Conservation (phyloP, 2,113 vertebrate species). For the Odocoileus hemionus region DNA sequence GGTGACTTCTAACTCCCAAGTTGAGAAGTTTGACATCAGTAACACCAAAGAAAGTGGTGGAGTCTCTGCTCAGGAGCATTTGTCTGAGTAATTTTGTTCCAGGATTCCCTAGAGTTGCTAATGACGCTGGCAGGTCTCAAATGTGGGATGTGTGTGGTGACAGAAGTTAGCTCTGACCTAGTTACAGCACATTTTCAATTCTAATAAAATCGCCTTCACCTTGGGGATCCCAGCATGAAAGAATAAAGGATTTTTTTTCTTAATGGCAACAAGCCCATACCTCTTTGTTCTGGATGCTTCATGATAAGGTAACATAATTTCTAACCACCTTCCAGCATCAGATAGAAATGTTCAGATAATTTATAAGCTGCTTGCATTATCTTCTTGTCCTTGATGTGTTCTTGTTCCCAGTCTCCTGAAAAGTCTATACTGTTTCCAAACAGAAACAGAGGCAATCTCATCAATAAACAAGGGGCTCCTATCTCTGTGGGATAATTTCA, state of each 20-base stretch:
- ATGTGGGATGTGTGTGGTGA: neutral
- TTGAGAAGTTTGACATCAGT: neutral
- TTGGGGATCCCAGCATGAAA: neutral
- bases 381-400: neutral
- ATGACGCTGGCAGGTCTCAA: neutral
- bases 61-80: neutral
- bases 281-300: neutral
- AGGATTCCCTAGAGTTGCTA: neutral
- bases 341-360: neutral
- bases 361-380: neutral
- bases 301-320: neutral
- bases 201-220: neutral
- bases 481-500: neutral
- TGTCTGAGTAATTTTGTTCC: neutral
- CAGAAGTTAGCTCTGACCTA: neutral
- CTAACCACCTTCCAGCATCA: neutral
- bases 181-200: neutral
- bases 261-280: neutral
- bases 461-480: neutral
- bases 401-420: neutral
- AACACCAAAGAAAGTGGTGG: neutral
- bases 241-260: neutral
- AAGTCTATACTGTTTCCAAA: neutral
- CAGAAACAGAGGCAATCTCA: neutral
- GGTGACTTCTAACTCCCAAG: neutral